These are phyloP conservation scores for Chymomyza costata DNA, from an alignment of 1,140 invertebrate genomes.

Conservation along the genomic window DNA sequence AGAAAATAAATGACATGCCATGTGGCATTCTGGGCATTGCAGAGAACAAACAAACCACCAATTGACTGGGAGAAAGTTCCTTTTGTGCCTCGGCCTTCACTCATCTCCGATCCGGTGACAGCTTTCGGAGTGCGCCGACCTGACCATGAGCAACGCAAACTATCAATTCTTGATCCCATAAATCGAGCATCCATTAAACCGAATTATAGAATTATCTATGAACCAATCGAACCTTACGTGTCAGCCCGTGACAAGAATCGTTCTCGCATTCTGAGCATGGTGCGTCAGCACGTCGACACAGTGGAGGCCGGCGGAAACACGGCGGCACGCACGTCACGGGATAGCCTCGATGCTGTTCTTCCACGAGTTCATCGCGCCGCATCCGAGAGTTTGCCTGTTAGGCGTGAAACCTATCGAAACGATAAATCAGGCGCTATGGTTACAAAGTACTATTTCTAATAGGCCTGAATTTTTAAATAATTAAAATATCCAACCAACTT, in stretches of 20 bases:
- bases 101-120: conserved; percentile 87
- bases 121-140: conserved; percentile 82
- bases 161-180: conserved; percentile 64
- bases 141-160: conserved; percentile 51
- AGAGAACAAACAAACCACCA: conserved; percentile 78
- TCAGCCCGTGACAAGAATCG: conserved; percentile 80
- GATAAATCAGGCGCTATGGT: conserved; percentile 76
- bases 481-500: conserved; percentile 15
- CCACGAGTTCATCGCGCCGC: conserved; percentile 78
- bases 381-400: conserved; percentile 62
- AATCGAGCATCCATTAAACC: conserved; percentile 76
- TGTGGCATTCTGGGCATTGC: conserved; percentile 78
- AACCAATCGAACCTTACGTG: conserved; percentile 80
- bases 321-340: conserved; percentile 77
- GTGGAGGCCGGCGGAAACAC: conserved; percentile 77
- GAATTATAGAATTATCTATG: conserved; percentile 77
- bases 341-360: conserved; percentile 80
- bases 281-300: conserved; percentile 77
- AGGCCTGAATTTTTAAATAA: too few relatives aligned
- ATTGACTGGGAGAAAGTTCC: conserved; percentile 91
- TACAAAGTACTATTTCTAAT: conserved; percentile 65
- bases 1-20: conserved; percentile 31
- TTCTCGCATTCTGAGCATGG: conserved; percentile 77
- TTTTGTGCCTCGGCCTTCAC: conserved; percentile 86
- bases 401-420: conserved; percentile 68